A percentile compares a stretch with the other conserved stretches of the same genome.
Conservation (phyloP, 2,888 invertebrate species). For the Apamea sordens region DNA sequence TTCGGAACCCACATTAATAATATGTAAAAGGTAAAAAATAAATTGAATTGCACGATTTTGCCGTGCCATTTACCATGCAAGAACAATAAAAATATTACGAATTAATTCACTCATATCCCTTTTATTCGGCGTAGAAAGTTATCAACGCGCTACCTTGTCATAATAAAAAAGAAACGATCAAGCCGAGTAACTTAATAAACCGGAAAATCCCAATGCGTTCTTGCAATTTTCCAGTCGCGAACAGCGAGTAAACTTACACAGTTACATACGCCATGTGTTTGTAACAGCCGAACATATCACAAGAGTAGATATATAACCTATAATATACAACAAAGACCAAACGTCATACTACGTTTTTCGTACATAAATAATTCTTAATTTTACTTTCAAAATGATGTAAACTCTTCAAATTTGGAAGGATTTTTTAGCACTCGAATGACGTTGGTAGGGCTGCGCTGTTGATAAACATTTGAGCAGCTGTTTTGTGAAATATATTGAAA, state of each 20-base stretch:
- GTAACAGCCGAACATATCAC: conserved; percentile 1
- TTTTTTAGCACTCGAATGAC: too few relatives aligned
- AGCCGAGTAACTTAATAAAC: conserved; percentile 15
- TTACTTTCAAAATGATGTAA: too few relatives aligned
- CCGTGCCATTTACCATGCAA: neutral
- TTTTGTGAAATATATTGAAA: too few relatives aligned
- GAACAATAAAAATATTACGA: neutral
- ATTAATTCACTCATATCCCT: neutral
- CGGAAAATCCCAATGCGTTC: conserved; percentile 5
- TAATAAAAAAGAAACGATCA: neutral
- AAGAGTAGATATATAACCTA: neutral
- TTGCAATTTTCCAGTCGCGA: conserved; percentile 18
- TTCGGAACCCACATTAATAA: too few relatives aligned
- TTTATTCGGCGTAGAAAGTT: neutral
- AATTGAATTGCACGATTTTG: neutral
- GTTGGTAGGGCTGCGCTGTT: too few relatives aligned
- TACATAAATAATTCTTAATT: too few relatives aligned
- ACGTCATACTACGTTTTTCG: neutral
- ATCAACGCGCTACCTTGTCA: neutral
- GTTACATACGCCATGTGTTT: conserved; percentile 26
- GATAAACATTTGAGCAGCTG: too few relatives aligned
- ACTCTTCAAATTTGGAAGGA: too few relatives aligned
- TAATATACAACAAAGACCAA: neutral
- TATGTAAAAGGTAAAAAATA: neutral
- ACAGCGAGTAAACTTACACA: conserved; percentile 23